These are phyloP conservation scores for Megalonaias nervosa DNA, from an alignment of 1,140 invertebrate species.

Conservation along the genomic window DNA sequence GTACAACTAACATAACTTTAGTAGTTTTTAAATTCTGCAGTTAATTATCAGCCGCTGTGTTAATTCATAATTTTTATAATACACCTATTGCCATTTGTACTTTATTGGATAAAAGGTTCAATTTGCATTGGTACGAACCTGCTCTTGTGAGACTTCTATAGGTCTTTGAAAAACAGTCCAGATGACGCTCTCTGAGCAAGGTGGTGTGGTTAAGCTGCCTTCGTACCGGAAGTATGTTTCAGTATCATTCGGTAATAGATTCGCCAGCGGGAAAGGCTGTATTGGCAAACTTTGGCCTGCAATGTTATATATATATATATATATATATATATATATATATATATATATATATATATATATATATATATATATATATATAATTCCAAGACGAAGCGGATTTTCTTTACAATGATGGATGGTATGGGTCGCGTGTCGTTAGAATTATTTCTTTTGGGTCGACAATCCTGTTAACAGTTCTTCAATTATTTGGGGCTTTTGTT, in stretches of 20 bases:
- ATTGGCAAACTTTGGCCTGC: neutral
- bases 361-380: slow-evolving; percentile 18
- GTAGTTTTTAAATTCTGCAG: neutral
- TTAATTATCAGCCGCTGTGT: neutral
- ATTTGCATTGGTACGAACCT: slow-evolving; percentile 73
- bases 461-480: neutral
- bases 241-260: slow-evolving; percentile 41
- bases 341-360: slow-evolving; percentile 3
- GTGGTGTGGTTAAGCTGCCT: slow-evolving; percentile 84
- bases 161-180: slow-evolving; percentile 81
- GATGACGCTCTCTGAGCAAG: slow-evolving; percentile 79
- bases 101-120: neutral
- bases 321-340: neutral
- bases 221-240: slow-evolving; percentile 76
- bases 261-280: slow-evolving; percentile 46
- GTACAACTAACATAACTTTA: no score
- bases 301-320: neutral
- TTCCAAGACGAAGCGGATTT: neutral
- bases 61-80: neutral
- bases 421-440: neutral
- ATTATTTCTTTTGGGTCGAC: neutral
- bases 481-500: no score
- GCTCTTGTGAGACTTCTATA: slow-evolving; percentile 78
- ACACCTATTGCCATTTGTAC: neutral
- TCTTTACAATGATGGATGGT: neutral